Evolutionary conservation across 2,888 invertebrate species (phyloP).

Genomic region (Sericinus montela): DNA sequence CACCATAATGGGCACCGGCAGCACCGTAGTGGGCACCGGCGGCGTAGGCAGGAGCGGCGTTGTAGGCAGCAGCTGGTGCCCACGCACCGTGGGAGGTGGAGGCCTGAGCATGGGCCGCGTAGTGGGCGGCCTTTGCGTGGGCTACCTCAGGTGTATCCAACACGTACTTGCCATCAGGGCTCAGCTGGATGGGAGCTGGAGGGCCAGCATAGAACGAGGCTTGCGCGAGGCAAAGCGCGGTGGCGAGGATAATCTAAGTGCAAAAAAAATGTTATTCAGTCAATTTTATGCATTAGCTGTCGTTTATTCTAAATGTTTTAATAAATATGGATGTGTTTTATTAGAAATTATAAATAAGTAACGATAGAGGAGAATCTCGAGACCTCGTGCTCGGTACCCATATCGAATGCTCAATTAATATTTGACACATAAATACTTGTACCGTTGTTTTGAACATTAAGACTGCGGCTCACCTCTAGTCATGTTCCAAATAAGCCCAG

Average conservation of each 20-base stretch:
- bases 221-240: slow-evolving; percentile 72
- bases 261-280: slow-evolving; percentile 8
- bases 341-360: no score
- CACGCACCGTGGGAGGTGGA: slow-evolving; percentile 68
- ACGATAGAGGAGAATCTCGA: no score
- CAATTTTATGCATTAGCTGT: no score
- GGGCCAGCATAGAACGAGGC: slow-evolving; percentile 76
- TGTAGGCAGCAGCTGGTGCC: slow-evolving; percentile 55
- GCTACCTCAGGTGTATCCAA: slow-evolving; percentile 78
- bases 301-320: no score
- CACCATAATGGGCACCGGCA: slow-evolving; percentile 56
- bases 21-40: slow-evolving; percentile 54
- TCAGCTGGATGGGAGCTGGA: slow-evolving; percentile 67
- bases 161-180: slow-evolving; percentile 73
- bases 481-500: no score
- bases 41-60: slow-evolving; percentile 45
- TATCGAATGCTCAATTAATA: no score
- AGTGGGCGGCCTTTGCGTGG: slow-evolving; percentile 70
- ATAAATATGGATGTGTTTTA: no score
- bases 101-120: slow-evolving; percentile 70
- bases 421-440: no score
- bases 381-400: no score
- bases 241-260: slow-evolving; percentile 67
- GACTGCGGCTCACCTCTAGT: no score
- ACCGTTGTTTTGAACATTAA: no score